These are phyloP conservation scores for Hypselothyrea guttata DNA, from an alignment of 2,888 invertebrate species.

Conservation along the genomic window DNA sequence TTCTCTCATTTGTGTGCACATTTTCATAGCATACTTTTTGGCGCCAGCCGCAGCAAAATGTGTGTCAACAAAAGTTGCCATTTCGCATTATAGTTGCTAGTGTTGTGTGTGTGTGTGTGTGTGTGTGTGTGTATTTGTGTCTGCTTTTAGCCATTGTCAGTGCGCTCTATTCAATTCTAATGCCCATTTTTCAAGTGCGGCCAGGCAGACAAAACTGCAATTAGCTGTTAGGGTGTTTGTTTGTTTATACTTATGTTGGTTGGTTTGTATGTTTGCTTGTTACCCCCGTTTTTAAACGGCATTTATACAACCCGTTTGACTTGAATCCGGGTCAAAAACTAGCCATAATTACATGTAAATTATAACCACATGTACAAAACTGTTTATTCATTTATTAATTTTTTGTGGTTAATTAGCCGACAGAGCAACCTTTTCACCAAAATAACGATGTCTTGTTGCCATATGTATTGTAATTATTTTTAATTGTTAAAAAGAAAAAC, in stretches of 20 bases:
- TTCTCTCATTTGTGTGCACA: slow-evolving; percentile 68
- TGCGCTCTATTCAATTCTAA: slow-evolving; percentile 27
- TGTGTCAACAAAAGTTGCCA: slow-evolving; percentile 64
- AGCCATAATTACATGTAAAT: slow-evolving; percentile 69
- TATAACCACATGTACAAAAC: slow-evolving; percentile 53
- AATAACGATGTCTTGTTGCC: neutral
- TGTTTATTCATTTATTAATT: slow-evolving; percentile 62
- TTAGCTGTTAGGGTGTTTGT: slow-evolving; percentile 34
- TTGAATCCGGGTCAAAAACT: slow-evolving; percentile 24
- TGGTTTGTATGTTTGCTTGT: neutral
- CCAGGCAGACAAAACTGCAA: slow-evolving; percentile 52
- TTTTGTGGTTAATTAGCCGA: slow-evolving; percentile 55
- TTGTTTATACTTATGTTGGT: neutral
- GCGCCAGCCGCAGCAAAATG: slow-evolving; percentile 57
- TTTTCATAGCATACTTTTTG: slow-evolving; percentile 63
- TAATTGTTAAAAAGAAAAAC: slow-evolving; percentile 39
- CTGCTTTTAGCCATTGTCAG: slow-evolving; percentile 23
- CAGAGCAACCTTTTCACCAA: no score
- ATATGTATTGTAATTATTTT: slow-evolving; percentile 64
- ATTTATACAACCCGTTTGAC: slow-evolving; percentile 53
- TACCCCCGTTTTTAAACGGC: slow-evolving; percentile 39
- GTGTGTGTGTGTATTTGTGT: slow-evolving; percentile 4
- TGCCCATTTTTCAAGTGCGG: slow-evolving; percentile 38
- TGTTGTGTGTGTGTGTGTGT: neutral
- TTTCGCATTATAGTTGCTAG: slow-evolving; percentile 5